Conservation (phyloP, 1,140 invertebrate genomes). For the Drosophila punjabiensis region DNA sequence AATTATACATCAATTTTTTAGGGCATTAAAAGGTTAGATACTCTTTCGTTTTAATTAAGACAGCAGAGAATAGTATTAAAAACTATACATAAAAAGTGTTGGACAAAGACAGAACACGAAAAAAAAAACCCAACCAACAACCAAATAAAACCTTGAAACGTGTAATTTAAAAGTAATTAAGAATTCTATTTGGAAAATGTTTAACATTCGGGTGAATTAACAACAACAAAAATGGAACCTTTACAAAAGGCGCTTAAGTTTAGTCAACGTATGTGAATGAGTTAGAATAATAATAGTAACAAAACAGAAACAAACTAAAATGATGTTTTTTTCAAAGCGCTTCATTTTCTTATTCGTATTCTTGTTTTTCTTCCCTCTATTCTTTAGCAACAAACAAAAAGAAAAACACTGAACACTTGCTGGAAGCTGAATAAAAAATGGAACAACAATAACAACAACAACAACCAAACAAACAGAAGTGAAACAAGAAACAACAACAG, state of each 20-base stretch:
- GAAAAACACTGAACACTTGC: conserved; percentile 32
- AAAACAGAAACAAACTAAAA: background rate
- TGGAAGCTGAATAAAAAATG: conserved; percentile 31
- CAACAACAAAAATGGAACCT: conserved; percentile 11
- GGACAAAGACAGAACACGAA: background rate
- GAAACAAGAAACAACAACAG: conserved; percentile 52
- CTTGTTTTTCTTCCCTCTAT: conserved; percentile 2
- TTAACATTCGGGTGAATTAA: conserved; percentile 6
- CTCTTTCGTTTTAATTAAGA: background rate
- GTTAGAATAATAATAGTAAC: background rate
- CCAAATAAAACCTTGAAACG: conserved; percentile 22
- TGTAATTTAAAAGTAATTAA: conserved; percentile 46
- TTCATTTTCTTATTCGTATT: background rate
- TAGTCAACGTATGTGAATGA: conserved; percentile 6
- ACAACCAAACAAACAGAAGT: conserved; percentile 37
- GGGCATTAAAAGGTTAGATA: too few species aligned
- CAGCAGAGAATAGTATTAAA: background rate
- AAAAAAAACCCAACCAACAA: background rate
- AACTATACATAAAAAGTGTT: conserved; percentile 3
- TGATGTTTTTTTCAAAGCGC: background rate
- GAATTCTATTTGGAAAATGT: conserved; percentile 50
- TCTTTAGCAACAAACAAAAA: conserved; percentile 40
- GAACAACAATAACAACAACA: conserved; percentile 40
- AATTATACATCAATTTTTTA: background rate
- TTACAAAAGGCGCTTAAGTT: conserved; percentile 4